phyloP scores from a whole-genome alignment of 1,140 invertebrate species.

The Alviniconcha marisindica region DNA sequence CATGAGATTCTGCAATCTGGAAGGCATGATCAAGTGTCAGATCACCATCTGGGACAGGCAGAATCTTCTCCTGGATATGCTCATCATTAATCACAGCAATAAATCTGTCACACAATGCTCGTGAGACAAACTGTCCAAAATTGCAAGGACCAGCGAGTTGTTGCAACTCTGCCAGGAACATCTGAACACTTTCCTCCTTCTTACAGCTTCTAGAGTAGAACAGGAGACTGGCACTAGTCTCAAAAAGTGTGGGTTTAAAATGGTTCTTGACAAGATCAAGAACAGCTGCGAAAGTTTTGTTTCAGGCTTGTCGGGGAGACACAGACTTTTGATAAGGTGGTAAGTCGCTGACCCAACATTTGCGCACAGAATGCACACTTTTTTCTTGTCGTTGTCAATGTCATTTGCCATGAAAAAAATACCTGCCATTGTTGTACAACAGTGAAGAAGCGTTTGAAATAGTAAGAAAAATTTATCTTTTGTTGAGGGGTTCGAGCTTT shows the following conservation, averaged over 20 bases:
- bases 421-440: too few relatives aligned
- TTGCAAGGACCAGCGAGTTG: background rate
- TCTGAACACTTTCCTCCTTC: slow-evolving; percentile 3
- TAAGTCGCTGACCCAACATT: too few relatives aligned
- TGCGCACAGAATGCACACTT: too few relatives aligned
- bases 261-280: background rate
- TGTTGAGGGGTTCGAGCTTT: too few relatives aligned
- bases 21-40: too few relatives aligned
- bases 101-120: background rate
- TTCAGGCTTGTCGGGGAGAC: background rate
- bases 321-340: background rate
- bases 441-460: too few relatives aligned
- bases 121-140: background rate
- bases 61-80: slow-evolving; percentile 21
- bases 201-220: background rate
- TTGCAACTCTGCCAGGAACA: slow-evolving; percentile 4
- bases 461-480: too few relatives aligned
- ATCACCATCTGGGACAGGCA: background rate
- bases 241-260: background rate
- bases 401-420: too few relatives aligned
- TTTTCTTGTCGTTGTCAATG: too few relatives aligned
- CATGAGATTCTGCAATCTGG: too few relatives aligned
- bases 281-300: slow-evolving; percentile 7
- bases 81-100: background rate
- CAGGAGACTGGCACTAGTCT: slow-evolving; percentile 5